Conservation (phyloP, 64 coral and sea anemone genomes). For the Astreopora myriophthalma region DNA sequence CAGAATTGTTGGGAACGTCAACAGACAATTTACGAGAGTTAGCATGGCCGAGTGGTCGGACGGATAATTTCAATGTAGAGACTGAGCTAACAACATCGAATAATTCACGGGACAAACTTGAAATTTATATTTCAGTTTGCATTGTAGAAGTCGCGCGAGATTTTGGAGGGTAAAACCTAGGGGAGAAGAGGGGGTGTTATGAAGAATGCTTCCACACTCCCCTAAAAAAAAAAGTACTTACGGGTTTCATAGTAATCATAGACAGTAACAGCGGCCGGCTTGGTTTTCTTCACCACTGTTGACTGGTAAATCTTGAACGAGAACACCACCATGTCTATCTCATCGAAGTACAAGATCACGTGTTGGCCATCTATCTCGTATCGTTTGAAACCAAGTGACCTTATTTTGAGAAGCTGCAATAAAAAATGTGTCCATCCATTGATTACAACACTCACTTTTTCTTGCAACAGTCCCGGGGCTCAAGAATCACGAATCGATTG, state of each 20-base stretch:
- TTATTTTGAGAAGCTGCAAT: conserved; percentile 64
- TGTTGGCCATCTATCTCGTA: conserved; percentile 87
- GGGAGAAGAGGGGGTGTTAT: background rate
- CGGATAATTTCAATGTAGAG: no score
- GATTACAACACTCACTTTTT: no score
- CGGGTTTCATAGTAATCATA: conserved; percentile 84
- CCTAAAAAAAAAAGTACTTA: conserved; percentile 8
- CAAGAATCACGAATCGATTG: no score
- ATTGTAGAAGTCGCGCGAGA: no score
- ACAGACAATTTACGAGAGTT: no score
- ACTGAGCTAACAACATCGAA: background rate
- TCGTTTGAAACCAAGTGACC: conserved; percentile 54
- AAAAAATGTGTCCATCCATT: background rate
- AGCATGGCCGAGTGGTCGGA: no score
- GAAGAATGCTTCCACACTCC: background rate
- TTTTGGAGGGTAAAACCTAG: background rate
- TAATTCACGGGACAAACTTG: no score
- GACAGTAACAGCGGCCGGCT: conserved; percentile 71
- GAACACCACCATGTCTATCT: conserved; percentile 79
- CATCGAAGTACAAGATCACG: conserved; percentile 86
- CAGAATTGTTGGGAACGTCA: no score
- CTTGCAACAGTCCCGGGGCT: no score
- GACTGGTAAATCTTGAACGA: conserved; percentile 78
- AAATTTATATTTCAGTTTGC: no score
- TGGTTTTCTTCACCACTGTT: conserved; percentile 85